Evolutionary conservation across 2,888 invertebrate genomes (phyloP).

Genomic region (Meteorus colon): DNA sequence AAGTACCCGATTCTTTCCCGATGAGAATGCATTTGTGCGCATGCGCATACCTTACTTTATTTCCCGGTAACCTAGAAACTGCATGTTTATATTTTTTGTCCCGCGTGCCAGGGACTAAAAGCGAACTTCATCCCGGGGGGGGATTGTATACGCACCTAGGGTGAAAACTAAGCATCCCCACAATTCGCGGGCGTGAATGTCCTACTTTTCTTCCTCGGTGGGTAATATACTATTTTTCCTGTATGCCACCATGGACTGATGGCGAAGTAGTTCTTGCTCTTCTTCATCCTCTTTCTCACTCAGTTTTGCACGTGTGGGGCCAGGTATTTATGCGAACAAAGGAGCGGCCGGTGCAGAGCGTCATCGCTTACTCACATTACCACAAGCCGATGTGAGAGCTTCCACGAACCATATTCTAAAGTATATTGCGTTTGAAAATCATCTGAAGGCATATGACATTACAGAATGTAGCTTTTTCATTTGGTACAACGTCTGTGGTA

Average conservation of each 20-base stretch:
- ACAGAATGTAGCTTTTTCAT: background rate
- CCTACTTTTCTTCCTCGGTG: no score
- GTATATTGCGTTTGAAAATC: background rate
- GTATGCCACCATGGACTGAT: constrained; percentile 77
- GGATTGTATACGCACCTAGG: no score
- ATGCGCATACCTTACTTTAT: no score
- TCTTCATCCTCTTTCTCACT: constrained; percentile 18
- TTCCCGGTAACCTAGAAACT: no score
- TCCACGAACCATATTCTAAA: constrained; percentile 27
- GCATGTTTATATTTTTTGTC: no score
- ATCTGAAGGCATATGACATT: constrained; percentile 8
- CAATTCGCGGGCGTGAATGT: no score
- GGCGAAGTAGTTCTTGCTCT: constrained; percentile 59
- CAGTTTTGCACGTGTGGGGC: constrained; percentile 24
- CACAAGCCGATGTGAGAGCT: constrained; percentile 12
- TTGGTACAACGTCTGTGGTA: background rate
- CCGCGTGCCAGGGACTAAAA: no score
- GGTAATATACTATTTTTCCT: no score
- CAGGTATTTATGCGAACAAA: constrained; percentile 44
- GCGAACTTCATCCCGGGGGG: no score
- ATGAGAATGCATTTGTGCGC: no score
- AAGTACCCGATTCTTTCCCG: no score
- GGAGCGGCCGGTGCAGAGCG: constrained; percentile 48
- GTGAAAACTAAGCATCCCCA: no score
- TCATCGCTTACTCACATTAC: constrained; percentile 55